These are phyloP conservation scores for rabbit (Oryctolagus cuniculus) DNA, from an alignment of 2,113 vertebrate genomes.

Conservation along the genomic window mOryCun1.1 NC_091432.1:75053001-75053500, in stretches of 20 bases:
- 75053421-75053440: not conserved
- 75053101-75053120: not conserved
- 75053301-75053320: constrained; percentile 43
- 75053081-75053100: not conserved
- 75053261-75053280: constrained; percentile 26
- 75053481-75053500: too few species aligned
- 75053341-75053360: constrained; percentile 34
- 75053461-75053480: too few species aligned
- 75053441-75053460: not conserved
- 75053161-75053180: not conserved
- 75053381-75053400: not conserved
- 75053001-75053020: too few species aligned
- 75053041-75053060: not conserved
- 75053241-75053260: not conserved
- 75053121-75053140: not conserved
- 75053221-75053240: constrained; percentile 6
- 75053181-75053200: not conserved
- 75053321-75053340: not conserved
- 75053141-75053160: too few species aligned
- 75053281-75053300: not conserved
- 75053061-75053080: not conserved
- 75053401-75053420: constrained; percentile 20
- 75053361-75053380: constrained; percentile 54
- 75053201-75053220: not conserved
- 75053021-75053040: too few species aligned